Evolutionary conservation across 2,797 vertebrate species (phyloP).

Genomic region (Hipposideros larvatus): DNA sequence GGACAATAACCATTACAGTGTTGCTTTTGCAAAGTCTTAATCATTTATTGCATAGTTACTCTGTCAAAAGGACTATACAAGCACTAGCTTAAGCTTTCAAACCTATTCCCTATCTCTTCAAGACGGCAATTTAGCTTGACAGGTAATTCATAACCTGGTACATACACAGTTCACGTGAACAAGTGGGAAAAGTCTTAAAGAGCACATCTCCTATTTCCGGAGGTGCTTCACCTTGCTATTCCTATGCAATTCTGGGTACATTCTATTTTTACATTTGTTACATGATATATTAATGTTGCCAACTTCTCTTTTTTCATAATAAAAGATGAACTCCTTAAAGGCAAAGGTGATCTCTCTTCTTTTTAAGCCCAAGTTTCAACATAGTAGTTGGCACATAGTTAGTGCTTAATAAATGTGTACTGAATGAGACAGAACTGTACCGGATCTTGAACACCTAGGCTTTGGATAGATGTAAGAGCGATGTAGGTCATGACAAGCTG

Average conservation of each 20-base stretch:
- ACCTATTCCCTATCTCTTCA: not conserved
- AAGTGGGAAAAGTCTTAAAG: not conserved
- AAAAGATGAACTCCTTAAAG: not conserved
- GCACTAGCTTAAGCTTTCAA: not conserved
- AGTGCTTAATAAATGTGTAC: not conserved
- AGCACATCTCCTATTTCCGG: not conserved
- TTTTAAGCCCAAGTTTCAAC: not conserved
- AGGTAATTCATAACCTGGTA: not conserved
- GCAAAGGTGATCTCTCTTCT: not conserved
- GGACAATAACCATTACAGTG: not conserved
- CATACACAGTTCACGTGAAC: not conserved
- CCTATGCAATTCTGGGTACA: not conserved
- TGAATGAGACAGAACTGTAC: not conserved
- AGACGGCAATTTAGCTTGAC: not conserved
- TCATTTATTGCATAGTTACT: not conserved
- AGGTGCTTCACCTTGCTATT: not conserved
- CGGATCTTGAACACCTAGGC: not conserved
- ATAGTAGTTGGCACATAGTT: not conserved
- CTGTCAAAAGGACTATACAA: not conserved
- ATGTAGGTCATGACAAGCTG: not conserved
- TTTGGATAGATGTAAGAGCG: not conserved
- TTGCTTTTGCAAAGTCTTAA: not conserved
- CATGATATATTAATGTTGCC: not conserved
- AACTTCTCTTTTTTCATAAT: not conserved
- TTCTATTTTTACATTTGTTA: not conserved